phyloP scores from a whole-genome alignment of 64 coral and sea anemone genomes.

The Acropora tenuis region DNA sequence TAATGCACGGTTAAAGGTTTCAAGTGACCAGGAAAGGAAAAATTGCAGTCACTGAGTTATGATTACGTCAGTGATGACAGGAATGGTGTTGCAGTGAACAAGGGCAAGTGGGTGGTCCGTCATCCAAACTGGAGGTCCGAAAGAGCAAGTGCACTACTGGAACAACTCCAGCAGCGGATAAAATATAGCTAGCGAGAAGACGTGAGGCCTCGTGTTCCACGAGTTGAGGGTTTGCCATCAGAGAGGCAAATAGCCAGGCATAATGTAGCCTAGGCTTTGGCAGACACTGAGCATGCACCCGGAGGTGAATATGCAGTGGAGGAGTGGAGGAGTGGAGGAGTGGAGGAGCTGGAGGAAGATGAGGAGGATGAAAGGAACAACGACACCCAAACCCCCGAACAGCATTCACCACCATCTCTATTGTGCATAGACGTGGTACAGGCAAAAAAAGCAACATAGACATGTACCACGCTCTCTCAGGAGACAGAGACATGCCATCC shows the following conservation, averaged over 20 bases:
- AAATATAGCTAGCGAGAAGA: neutral
- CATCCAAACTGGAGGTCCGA: neutral
- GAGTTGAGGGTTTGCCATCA: neutral
- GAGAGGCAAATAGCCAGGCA: neutral
- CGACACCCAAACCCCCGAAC: neutral
- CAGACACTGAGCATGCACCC: neutral
- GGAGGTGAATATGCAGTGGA: neutral
- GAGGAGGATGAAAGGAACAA: neutral
- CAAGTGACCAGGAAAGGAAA: neutral
- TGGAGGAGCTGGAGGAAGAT: neutral
- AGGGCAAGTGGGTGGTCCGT: neutral
- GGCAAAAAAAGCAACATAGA: neutral
- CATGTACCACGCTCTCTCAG: neutral
- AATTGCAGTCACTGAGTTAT: neutral
- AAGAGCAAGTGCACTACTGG: neutral
- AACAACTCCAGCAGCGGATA: neutral
- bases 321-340: no score
- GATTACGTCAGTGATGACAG: neutral
- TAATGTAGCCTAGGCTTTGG: no score
- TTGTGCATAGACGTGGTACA: neutral
- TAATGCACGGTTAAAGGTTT: conserved; percentile 26
- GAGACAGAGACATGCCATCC: neutral
- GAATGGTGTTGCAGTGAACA: neutral
- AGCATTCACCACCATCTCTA: neutral
- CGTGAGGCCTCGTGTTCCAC: neutral